Conservation (phyloP, 1,140 invertebrate species). For the Camponotus vicinus region DNA sequence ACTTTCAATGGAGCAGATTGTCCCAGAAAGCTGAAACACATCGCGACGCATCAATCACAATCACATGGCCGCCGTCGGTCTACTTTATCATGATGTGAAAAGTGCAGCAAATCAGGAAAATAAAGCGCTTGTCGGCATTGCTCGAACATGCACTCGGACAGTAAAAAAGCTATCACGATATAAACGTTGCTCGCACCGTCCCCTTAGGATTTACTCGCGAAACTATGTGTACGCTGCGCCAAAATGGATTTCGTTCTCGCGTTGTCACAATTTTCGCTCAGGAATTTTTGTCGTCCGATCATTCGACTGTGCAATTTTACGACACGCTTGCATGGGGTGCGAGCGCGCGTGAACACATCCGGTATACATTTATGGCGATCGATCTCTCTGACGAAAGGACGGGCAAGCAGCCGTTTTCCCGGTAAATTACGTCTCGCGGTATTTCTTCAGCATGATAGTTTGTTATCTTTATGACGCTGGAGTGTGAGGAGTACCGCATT, state of each 20-base stretch:
- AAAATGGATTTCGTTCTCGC: conserved; percentile 59
- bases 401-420: neutral
- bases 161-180: conserved; percentile 69
- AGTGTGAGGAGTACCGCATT: conserved; percentile 18
- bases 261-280: conserved; percentile 52
- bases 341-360: neutral
- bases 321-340: neutral
- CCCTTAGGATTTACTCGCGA: conserved; percentile 67
- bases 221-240: conserved; percentile 47
- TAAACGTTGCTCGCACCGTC: conserved; percentile 54
- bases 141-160: conserved; percentile 24
- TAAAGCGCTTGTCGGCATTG: conserved; percentile 70
- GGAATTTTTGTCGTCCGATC: conserved; percentile 63
- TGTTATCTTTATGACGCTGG: conserved; percentile 64
- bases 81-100: conserved; percentile 64
- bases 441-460: conserved; percentile 60
- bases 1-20: neutral
- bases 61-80: neutral
- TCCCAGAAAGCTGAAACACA: neutral
- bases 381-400: neutral
- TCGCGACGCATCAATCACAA: neutral
- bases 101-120: conserved; percentile 70
- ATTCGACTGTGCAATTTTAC: conserved; percentile 53
- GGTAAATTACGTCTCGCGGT: conserved; percentile 45
- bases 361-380: neutral